These are phyloP conservation scores for Sebastes ruberrimus DNA, from an alignment of 2,797 vertebrate genomes.

Conservation along the genomic window DNA sequence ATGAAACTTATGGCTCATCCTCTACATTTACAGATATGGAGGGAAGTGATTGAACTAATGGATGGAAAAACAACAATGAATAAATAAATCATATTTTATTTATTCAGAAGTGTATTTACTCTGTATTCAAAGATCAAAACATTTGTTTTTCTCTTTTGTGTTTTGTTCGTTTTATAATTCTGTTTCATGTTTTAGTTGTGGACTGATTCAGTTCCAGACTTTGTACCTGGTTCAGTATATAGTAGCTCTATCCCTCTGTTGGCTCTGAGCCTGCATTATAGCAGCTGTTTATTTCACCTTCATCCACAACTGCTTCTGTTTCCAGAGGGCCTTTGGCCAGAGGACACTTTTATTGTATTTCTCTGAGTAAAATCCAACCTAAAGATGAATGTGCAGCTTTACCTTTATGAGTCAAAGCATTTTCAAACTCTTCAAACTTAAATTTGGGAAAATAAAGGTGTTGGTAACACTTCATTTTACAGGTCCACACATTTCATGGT, in stretches of 20 bases:
- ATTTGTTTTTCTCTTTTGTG: constrained; percentile 7
- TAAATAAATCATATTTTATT: neutral
- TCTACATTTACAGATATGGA: neutral
- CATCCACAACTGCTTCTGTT: neutral
- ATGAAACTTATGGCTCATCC: neutral
- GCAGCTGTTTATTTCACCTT: neutral
- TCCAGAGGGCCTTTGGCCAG: neutral
- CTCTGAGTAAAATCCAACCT: neutral
- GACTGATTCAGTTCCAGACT: constrained; percentile 5
- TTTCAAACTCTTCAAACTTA: neutral
- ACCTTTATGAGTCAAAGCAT: neutral
- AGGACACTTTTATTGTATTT: neutral
- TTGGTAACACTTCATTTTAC: fast-evolving
- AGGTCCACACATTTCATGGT: fast-evolving
- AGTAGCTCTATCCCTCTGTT: neutral
- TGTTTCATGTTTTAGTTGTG: constrained; percentile 46
- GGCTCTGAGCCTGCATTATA: neutral
- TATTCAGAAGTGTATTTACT: neutral
- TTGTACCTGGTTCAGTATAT: neutral
- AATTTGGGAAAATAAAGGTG: neutral
- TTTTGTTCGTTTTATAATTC: constrained; percentile 26
- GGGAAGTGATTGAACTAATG: neutral
- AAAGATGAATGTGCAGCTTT: neutral
- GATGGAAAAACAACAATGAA: neutral
- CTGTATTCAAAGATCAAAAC: constrained; percentile 12